Conservation (phyloP, 2,113 vertebrate genomes). For the Gavialis gangeticus region DNA sequence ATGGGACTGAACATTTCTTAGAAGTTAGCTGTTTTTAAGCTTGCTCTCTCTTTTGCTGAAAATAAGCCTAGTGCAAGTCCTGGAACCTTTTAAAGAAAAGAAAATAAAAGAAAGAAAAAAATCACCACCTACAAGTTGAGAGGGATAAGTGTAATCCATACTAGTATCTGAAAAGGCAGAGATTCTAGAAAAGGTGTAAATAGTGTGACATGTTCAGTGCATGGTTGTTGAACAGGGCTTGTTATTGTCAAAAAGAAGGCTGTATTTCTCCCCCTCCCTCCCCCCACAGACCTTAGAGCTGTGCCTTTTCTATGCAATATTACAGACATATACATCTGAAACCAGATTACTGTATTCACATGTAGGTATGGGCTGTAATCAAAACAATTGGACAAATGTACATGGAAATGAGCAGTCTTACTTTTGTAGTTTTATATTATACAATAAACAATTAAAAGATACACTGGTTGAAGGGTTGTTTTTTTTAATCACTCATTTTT, state of each 20-base stretch:
- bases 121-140: conserved; percentile 27
- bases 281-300: conserved; percentile 94
- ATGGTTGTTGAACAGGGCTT: conserved; percentile 80
- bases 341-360: conserved; percentile 91
- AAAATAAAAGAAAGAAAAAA: conserved; percentile 22
- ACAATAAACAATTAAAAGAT: conserved; percentile 94
- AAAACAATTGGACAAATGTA: conserved; percentile 90
- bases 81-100: conserved; percentile 58
- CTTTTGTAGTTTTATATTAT: conserved; percentile 99
- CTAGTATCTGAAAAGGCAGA: conserved; percentile 47
- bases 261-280: conserved; percentile 81
- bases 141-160: conserved; percentile 36
- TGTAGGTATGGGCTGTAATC: conserved; percentile 92
- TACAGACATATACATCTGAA: conserved; percentile 90
- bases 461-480: neutral
- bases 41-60: conserved; percentile 55
- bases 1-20: conserved; percentile 63
- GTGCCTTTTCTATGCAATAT: conserved; percentile 99
- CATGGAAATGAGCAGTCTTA: conserved; percentile 98
- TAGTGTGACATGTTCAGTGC: conserved; percentile 78
- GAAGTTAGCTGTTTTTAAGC: conserved; percentile 64
- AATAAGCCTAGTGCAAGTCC: conserved; percentile 65
- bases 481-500: neutral
- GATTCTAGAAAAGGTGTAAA: conserved; percentile 76
- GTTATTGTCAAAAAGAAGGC: conserved; percentile 78